A percentile compares a stretch with the other conserved stretches of the same genome.
Evolutionary conservation across 1,140 invertebrate species (phyloP).

Genomic region (Anagrus nilaparvatae): DNA sequence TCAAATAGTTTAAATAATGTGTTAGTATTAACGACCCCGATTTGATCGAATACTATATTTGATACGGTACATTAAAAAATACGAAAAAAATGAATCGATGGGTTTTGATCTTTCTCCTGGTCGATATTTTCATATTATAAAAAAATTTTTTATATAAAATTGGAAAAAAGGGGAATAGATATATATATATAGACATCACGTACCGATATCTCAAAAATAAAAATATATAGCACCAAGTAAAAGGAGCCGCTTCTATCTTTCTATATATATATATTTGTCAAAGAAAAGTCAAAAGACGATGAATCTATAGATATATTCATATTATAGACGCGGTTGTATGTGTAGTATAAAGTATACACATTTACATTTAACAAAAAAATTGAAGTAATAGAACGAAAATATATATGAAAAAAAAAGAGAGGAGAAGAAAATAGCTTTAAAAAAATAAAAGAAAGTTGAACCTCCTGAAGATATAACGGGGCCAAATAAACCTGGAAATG

Average conservation of each 20-base stretch:
- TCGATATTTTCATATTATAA: too few species aligned
- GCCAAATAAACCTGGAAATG: constrained; percentile 30
- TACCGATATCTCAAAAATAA: constrained; percentile 11
- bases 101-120: constrained; percentile 4
- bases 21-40: too few species aligned
- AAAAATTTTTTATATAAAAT: too few species aligned
- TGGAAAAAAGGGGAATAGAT: background rate
- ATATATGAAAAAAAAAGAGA: background rate
- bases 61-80: background rate
- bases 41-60: too few species aligned
- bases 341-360: too few species aligned
- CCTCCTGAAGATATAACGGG: constrained; percentile 19
- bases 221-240: background rate
- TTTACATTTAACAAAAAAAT: background rate
- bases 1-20: background rate
- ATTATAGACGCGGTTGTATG: too few species aligned
- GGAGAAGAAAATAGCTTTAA: background rate
- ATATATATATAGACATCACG: constrained; percentile 9
- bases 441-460: constrained; percentile 13
- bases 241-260: background rate
- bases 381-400: background rate
- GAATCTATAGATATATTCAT: background rate
- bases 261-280: too few species aligned
- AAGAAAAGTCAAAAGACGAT: background rate
- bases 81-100: background rate